These are phyloP conservation scores for Petrocephalus microphthalmus DNA, from an alignment of 2,113 vertebrate species.

Conservation along the genomic window DNA sequence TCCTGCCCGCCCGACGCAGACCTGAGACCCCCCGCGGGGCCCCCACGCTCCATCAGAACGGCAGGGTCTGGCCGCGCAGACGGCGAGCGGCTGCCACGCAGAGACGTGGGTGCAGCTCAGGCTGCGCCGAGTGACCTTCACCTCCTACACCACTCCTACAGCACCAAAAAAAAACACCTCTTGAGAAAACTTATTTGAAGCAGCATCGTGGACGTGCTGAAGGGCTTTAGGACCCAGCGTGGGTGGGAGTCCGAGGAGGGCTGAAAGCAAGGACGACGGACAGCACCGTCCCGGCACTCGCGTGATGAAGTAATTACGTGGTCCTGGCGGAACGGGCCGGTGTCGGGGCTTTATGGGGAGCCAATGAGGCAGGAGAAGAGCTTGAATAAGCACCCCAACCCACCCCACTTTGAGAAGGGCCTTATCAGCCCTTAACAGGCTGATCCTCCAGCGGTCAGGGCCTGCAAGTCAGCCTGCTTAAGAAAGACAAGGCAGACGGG, in stretches of 20 bases:
- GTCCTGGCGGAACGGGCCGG: neutral
- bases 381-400: neutral
- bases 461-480: neutral
- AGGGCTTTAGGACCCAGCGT: neutral
- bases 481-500: neutral
- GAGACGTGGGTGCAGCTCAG: neutral
- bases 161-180: neutral
- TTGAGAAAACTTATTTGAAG: neutral
- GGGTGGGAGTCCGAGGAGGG: neutral
- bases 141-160: neutral
- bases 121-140: neutral
- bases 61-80: neutral
- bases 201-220: neutral
- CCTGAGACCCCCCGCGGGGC: neutral
- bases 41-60: neutral
- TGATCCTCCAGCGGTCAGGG: neutral
- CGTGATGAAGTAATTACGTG: neutral
- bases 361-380: neutral
- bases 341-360: neutral
- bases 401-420: neutral
- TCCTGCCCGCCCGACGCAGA: neutral
- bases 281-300: neutral
- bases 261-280: neutral
- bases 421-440: slow-evolving; percentile 8
- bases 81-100: neutral